phyloP scores from a whole-genome alignment of 35 echinoderm and acorn worm genomes.

The Hemicentrotus pulcherrimus region DNA sequence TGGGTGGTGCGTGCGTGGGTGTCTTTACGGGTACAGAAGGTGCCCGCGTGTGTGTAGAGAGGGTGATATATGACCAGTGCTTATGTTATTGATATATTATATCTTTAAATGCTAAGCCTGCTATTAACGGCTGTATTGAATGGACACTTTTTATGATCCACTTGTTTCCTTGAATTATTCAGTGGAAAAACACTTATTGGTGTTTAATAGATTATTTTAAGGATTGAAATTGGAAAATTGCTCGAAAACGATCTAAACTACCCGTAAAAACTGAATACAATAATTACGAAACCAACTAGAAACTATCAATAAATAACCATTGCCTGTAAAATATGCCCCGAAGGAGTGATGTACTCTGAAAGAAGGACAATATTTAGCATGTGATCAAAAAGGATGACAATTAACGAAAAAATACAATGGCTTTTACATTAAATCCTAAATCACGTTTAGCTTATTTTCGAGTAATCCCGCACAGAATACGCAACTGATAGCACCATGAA shows the following conservation, averaged over 20 bases:
- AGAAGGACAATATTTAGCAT: neutral
- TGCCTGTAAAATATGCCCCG: neutral
- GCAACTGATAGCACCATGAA: neutral
- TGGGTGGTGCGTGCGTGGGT: no score
- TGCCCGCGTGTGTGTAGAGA: no score
- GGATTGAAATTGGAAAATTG: neutral
- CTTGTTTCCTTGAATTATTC: neutral
- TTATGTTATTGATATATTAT: neutral
- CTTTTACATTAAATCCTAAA: constrained; percentile 15
- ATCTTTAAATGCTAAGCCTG: neutral
- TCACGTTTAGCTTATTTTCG: constrained; percentile 24
- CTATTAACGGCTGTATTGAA: neutral
- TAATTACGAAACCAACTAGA: neutral
- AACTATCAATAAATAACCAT: neutral
- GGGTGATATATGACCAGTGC: no score
- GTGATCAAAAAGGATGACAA: neutral
- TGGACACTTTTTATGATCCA: neutral
- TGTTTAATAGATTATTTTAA: neutral
- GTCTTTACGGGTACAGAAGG: no score
- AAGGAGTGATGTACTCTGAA: neutral
- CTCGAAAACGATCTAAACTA: neutral
- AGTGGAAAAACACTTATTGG: neutral
- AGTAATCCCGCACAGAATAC: constrained; percentile 19
- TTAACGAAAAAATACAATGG: constrained; percentile 12
- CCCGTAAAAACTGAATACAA: neutral